Percentiles rank a stretch among this genome's conserved stretches.
Evolutionary conservation across 2,888 invertebrate species (phyloP).

Genomic region (Minunthozetes semirufus): DNA sequence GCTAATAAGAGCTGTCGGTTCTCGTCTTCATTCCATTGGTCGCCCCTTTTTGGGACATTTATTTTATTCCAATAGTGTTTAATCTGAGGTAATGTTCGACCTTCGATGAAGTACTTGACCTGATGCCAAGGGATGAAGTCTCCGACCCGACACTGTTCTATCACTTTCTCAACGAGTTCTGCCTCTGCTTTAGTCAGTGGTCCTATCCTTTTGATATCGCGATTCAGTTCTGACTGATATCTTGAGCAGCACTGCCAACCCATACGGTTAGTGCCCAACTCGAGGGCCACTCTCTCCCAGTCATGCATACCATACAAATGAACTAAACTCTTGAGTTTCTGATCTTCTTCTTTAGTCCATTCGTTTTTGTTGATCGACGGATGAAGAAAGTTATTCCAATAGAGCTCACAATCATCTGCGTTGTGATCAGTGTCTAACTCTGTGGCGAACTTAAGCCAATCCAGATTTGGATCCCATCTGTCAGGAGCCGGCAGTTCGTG

Average conservation of each 20-base stretch:
- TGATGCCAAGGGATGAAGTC: constrained; percentile 67
- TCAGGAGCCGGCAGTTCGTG: background rate
- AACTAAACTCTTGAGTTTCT: constrained; percentile 49
- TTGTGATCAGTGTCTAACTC: constrained; percentile 13
- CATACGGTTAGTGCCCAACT: constrained; percentile 55
- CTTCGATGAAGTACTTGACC: constrained; percentile 59
- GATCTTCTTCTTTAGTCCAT: constrained; percentile 56
- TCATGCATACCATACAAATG: constrained; percentile 47
- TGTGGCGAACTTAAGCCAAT: constrained; percentile 35
- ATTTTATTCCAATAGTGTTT: constrained; percentile 55
- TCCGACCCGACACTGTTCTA: constrained; percentile 60
- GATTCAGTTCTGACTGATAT: constrained; percentile 41
- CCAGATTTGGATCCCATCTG: constrained; percentile 49
- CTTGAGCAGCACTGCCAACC: constrained; percentile 60
- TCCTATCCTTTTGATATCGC: constrained; percentile 42
- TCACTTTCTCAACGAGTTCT: constrained; percentile 56
- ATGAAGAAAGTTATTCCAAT: constrained; percentile 66
- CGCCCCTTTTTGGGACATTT: constrained; percentile 13
- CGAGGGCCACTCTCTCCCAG: constrained; percentile 60
- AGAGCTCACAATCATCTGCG: constrained; percentile 58
- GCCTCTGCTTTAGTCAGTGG: constrained; percentile 67
- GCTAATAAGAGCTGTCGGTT: constrained; percentile 39
- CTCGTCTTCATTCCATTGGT: constrained; percentile 34
- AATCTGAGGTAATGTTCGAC: constrained; percentile 60
- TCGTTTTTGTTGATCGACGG: constrained; percentile 58